A percentile compares a stretch with the other conserved stretches of the same genome.
Conservation (phyloP, 2,888 invertebrate genomes). For the Eristalis pertinax region DNA sequence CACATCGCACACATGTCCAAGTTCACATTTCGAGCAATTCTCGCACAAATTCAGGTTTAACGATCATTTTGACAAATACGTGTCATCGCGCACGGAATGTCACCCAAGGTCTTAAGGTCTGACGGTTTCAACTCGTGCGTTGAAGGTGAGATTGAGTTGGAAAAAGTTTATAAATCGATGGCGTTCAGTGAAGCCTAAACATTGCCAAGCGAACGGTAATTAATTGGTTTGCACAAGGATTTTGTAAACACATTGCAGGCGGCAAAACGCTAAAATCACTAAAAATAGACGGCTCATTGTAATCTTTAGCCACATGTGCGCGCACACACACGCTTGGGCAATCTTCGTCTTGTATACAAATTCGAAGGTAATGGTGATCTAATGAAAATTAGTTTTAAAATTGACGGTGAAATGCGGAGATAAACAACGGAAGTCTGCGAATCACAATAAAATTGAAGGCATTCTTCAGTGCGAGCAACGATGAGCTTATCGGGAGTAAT, state of each 20-base stretch:
- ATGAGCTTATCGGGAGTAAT: too few species aligned
- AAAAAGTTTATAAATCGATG: too few species aligned
- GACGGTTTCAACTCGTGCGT: too few species aligned
- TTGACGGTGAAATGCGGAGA: not conserved
- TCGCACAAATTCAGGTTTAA: too few species aligned
- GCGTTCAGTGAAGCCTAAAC: too few species aligned
- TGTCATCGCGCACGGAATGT: too few species aligned
- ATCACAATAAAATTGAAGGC: not conserved
- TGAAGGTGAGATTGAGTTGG: too few species aligned
- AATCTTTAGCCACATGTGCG: not conserved
- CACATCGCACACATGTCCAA: too few species aligned
- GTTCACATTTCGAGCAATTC: too few species aligned
- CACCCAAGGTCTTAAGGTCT: too few species aligned
- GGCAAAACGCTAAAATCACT: not conserved
- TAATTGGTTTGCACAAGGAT: not conserved
- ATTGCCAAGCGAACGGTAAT: not conserved
- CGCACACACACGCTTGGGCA: not conserved
- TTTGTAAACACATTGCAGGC: not conserved
- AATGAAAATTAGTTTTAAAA: not conserved
- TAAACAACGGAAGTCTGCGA: not conserved
- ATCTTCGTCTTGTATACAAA: not conserved
- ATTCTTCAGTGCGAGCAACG: not conserved
- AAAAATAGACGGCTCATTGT: not conserved
- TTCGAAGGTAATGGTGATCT: not conserved
- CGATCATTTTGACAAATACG: too few species aligned